Base-by-base conservation (phyloP, 2,888 invertebrate species). In the Melipona beecheii region DNA sequence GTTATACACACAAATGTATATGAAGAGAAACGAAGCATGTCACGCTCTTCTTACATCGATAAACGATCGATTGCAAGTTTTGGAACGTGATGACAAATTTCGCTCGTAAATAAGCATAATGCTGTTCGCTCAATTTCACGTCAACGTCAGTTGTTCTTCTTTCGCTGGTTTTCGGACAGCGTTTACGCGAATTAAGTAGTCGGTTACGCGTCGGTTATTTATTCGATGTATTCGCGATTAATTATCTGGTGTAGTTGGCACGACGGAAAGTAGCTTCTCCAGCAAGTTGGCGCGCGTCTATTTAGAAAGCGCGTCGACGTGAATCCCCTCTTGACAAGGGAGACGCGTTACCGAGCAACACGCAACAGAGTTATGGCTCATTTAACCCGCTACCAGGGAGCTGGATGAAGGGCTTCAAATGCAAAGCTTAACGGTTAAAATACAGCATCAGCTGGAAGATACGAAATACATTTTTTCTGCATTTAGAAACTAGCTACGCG, bases 291-390 rank as follows among this genome's bases (percentile, higher is more conserved):
- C 81, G 58, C 73, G 78, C 60, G 64, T 86, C 82, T 84, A 84
- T 87, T 88, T 88, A 78, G 85, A 62, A 88, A 85, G 76, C 85
- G 80, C 80, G 77, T 77, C 78, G 75, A 72, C 66, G 79, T 69
- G 87, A 83, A 86, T 83, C 80, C 79, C 78, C 84, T 76, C 72
- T 75, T 66, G 69, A 58, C 72, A 68, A 78, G 66, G 75, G 76
- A 75, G 83, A 84, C 75, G 77, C 84, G 77, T 82, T 77, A 80
- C 71, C 81, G 73, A 78, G 81, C 83, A 74, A 83, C 83, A 76
- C 79, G 84, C 78, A 83, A 69, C 72, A 60, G 76, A 80, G 78
- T 83, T 74, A 85, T 71, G 85, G 83, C 80, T 85, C 83, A 80
- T 85, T 85, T 77, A 85, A 83, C 84, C 75, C 27, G 43, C 27